Percentiles rank a stretch among this genome's conserved stretches.
These are phyloP conservation scores for Pantherophis vulpinus DNA, from an alignment of 2,797 vertebrate species.

Conservation along the genomic window DNA sequence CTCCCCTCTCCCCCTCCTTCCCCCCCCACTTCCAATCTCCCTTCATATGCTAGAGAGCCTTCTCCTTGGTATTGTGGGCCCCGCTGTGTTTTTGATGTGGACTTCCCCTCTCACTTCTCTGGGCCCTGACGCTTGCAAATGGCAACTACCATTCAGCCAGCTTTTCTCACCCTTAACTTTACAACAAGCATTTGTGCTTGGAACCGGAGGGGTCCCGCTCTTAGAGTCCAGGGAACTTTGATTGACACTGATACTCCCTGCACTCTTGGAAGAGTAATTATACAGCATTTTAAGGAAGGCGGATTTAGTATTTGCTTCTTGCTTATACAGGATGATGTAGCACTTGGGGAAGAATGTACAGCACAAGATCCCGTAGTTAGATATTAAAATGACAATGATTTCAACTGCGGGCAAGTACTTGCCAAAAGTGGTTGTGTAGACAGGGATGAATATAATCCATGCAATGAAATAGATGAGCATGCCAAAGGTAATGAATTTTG, in stretches of 20 bases:
- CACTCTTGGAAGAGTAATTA: slow-evolving; percentile 76
- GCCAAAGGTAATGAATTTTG: slow-evolving; percentile 89
- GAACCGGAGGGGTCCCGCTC: slow-evolving; percentile 16
- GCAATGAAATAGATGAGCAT: slow-evolving; percentile 91
- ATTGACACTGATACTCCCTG: slow-evolving; percentile 57
- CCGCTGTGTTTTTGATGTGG: neutral
- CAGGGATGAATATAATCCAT: slow-evolving; percentile 85
- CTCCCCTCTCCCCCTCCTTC: fast-evolving
- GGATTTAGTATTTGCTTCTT: slow-evolving; percentile 82
- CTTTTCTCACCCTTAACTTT: slow-evolving; percentile 45
- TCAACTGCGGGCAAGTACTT: slow-evolving; percentile 86
- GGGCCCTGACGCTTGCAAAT: slow-evolving; percentile 39
- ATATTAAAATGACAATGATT: slow-evolving; percentile 88
- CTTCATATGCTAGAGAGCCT: slow-evolving; percentile 73
- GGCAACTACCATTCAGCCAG: slow-evolving; percentile 54
- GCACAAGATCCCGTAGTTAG: slow-evolving; percentile 84
- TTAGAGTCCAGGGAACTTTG: slow-evolving; percentile 63
- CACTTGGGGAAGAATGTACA: slow-evolving; percentile 90
- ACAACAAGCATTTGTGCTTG: neutral
- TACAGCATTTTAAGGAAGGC: slow-evolving; percentile 83
- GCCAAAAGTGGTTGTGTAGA: slow-evolving; percentile 81
- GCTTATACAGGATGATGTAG: slow-evolving; percentile 85
- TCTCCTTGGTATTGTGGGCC: slow-evolving; percentile 54
- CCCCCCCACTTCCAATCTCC: neutral
- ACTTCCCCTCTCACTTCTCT: slow-evolving; percentile 34